These are phyloP conservation scores for Cherax destructor DNA, from an alignment of 1,140 invertebrate species.

Conservation along the genomic window DNA sequence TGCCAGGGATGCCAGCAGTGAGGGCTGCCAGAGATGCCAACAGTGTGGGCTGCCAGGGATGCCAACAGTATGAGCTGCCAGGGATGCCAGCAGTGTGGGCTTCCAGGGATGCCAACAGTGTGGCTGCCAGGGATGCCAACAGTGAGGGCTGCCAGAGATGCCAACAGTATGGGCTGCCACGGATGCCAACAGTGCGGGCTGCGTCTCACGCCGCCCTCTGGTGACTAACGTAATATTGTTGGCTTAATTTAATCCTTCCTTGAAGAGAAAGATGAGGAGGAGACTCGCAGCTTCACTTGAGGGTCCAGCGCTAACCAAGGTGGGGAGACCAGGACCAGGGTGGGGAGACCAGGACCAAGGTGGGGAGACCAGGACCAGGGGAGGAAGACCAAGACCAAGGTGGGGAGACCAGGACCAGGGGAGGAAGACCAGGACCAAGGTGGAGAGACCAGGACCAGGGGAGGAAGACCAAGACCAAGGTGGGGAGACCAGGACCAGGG, in stretches of 20 bases:
- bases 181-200: not conserved
- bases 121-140: too few species aligned
- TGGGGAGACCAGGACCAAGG: not conserved
- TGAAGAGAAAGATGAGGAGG: slow-evolving; percentile 38
- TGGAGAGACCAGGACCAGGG: not conserved
- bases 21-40: too few species aligned
- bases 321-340: not conserved
- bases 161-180: too few species aligned
- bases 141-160: too few species aligned
- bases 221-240: slow-evolving; percentile 64
- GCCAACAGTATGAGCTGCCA: too few species aligned
- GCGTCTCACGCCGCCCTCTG: slow-evolving; percentile 25
- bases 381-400: not conserved
- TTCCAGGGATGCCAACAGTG: too few species aligned
- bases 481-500: not conserved
- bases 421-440: too few species aligned
- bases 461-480: not conserved
- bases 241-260: slow-evolving; percentile 57
- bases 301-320: slow-evolving; percentile 51
- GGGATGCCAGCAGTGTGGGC: too few species aligned
- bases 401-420: not conserved
- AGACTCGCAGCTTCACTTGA: slow-evolving; percentile 42
- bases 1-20: too few species aligned
- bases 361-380: not conserved
- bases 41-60: too few species aligned